Conservation (phyloP, 2,888 invertebrate species). For the Thumatha senex region DNA sequence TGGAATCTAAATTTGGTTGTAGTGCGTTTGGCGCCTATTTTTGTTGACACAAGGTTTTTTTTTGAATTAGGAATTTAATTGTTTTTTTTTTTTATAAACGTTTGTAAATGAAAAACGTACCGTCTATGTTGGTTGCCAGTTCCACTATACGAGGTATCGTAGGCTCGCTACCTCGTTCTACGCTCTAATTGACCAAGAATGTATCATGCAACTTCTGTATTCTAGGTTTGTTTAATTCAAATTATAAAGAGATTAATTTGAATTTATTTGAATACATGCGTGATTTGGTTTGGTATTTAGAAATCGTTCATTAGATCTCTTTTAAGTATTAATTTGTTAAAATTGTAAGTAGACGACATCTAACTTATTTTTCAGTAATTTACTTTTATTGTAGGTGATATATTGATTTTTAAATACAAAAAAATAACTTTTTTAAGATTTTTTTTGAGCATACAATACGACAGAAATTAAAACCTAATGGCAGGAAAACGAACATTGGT, state of each 20-base stretch:
- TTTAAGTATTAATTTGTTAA: not conserved
- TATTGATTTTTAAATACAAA: no score
- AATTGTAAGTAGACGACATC: no score
- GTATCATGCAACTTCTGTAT: slow-evolving; percentile 69
- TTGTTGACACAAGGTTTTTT: not conserved
- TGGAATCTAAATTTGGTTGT: slow-evolving; percentile 16
- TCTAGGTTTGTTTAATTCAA: slow-evolving; percentile 38
- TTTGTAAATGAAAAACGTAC: slow-evolving; percentile 55
- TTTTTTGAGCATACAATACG: no score
- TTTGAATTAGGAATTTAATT: not conserved
- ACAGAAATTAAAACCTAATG: no score
- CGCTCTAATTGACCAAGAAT: slow-evolving; percentile 78
- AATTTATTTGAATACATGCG: slow-evolving; percentile 34
- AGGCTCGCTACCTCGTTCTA: slow-evolving; percentile 56
- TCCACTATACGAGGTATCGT: slow-evolving; percentile 51
- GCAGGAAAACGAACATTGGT: no score
- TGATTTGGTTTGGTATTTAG: slow-evolving; percentile 27
- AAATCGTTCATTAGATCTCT: slow-evolving; percentile 7
- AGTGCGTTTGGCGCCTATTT: slow-evolving; percentile 9
- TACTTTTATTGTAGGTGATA: no score
- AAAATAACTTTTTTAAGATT: no score
- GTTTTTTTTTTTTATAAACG: slow-evolving; percentile 26
- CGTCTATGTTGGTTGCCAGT: slow-evolving; percentile 67
- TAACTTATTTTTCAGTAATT: no score
- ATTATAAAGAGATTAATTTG: slow-evolving; percentile 35